phyloP scores from a whole-genome alignment of 1,140 invertebrate genomes.

The Diachasmimorpha longicaudata region DNA sequence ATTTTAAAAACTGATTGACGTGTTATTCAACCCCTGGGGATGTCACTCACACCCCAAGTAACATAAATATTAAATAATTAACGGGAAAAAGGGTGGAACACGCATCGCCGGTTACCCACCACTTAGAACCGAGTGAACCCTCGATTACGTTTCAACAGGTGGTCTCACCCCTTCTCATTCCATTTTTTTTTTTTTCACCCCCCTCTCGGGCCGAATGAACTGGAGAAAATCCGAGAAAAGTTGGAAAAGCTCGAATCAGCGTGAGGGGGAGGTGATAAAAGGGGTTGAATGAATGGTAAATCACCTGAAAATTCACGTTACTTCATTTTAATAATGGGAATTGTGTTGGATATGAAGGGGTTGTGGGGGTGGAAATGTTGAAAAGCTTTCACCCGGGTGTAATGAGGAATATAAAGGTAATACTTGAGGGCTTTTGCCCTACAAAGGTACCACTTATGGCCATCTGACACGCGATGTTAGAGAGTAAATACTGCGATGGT shows the following conservation, averaged over 20 bases:
- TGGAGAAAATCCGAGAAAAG: not conserved
- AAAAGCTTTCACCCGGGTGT: not conserved
- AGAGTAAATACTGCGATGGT: not conserved
- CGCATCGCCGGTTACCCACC: not conserved
- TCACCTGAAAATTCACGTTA: not conserved
- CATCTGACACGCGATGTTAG: not conserved
- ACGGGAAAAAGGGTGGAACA: no score
- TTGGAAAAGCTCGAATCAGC: not conserved
- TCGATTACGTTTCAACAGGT: constrained; percentile 18
- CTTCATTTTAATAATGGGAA: not conserved
- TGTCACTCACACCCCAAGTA: no score
- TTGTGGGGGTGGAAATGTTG: not conserved
- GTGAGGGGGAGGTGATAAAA: not conserved
- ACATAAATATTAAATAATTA: no score
- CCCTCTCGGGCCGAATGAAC: not conserved
- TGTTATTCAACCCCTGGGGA: no score
- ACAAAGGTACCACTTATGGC: not conserved
- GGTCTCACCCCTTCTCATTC: not conserved
- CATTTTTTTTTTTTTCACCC: not conserved
- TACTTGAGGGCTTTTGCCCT: not conserved
- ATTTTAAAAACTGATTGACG: no score
- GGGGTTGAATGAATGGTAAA: not conserved
- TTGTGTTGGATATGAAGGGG: not conserved
- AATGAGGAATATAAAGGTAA: not conserved
- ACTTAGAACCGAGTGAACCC: not conserved